Evolutionary conservation across 2,797 vertebrate genomes (phyloP), one percentile per base, ranked within the genome.

Genomic region (Fistularia tabacaria): DNA sequence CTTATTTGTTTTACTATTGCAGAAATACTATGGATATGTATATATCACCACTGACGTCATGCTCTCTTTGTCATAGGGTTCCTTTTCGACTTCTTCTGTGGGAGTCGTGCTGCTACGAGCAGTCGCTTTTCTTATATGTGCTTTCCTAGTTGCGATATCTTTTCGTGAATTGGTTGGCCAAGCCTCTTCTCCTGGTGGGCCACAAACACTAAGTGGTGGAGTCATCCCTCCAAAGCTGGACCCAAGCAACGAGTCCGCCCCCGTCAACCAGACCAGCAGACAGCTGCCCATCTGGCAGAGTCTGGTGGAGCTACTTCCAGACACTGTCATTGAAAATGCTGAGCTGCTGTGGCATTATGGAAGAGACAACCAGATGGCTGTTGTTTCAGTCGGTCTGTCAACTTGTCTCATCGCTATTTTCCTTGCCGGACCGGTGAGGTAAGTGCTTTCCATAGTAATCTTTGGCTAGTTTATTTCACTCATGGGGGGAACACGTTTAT

Each of bases 371-470:
- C 94, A 93, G 85, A 83, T 90, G 51, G 87, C 85, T 1, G 73
- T 97, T 0, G 92, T 89, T 12, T 83, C 89, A 7, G 66, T 90
- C 36, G 97, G 96, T 46, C 86, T 98, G 59, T 57, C 94, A 72
- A 92, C 93, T 53, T 98, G 94, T 81, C 74, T 98, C 50, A 81
- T 92, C 59, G 92, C 93, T 59, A 87, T 98, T 84, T 74, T 96
- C 64, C 82, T 98, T 63, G 96, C 92, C 0, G 96, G 96, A 46
- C 86, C 92, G 37, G 62, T 87, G 74, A 93, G 97, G 97, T 98
- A 64, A 88, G 70, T 50, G 1, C 1, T 11, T 4, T 6, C 8
- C 10, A 13, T 6, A 12, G n/a, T 25, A 25, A 3, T 10, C 36
- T 12, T 1, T 9, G 37, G 10, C 12, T 15, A 14, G 15, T 10